Percentiles rank a stretch among this genome's conserved stretches.
These are phyloP conservation scores for Rattus norvegicus DNA, from an alignment of 2,113 vertebrate genomes.

Conservation along the genomic window DNA sequence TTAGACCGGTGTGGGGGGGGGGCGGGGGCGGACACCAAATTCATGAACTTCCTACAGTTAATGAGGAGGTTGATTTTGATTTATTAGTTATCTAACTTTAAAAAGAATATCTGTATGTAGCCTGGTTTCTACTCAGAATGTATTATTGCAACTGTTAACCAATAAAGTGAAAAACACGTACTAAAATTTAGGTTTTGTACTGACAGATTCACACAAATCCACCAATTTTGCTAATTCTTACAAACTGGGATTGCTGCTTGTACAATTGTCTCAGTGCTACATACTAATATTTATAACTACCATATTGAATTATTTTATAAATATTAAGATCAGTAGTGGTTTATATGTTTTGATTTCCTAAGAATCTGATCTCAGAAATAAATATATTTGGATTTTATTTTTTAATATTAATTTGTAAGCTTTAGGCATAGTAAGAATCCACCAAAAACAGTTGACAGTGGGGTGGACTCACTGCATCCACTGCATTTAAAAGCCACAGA, in stretches of 20 bases:
- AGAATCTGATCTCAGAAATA: constrained; percentile 52
- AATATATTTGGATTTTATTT: constrained; percentile 46
- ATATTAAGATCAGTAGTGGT: constrained; percentile 13
- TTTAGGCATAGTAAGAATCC: not conserved
- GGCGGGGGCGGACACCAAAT: not conserved
- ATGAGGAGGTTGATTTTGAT: constrained; percentile 28
- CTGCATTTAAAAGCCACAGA: constrained; percentile 51
- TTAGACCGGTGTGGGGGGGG: not conserved
- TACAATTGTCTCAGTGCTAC: constrained; percentile 22
- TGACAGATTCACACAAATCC: constrained; percentile 4
- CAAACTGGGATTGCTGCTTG: constrained; percentile 38
- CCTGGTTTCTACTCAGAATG: not conserved
- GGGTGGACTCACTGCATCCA: not conserved
- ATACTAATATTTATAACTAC: constrained; percentile 40
- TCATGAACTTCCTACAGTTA: constrained; percentile 43
- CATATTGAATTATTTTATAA: constrained; percentile 14
- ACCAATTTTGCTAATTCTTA: constrained; percentile 60
- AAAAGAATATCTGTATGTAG: constrained; percentile 31
- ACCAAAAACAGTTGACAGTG: not conserved
- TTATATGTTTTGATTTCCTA: constrained; percentile 37
- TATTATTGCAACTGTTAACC: constrained; percentile 54
- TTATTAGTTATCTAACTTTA: constrained; percentile 48
- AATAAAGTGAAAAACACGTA: constrained; percentile 64
- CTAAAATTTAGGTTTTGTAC: constrained; percentile 29
- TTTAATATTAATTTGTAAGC: constrained; percentile 14